Evolutionary conservation across 2,888 invertebrate species (phyloP), one percentile per base, ranked within the genome.

Genomic region (Antitype chi): DNA sequence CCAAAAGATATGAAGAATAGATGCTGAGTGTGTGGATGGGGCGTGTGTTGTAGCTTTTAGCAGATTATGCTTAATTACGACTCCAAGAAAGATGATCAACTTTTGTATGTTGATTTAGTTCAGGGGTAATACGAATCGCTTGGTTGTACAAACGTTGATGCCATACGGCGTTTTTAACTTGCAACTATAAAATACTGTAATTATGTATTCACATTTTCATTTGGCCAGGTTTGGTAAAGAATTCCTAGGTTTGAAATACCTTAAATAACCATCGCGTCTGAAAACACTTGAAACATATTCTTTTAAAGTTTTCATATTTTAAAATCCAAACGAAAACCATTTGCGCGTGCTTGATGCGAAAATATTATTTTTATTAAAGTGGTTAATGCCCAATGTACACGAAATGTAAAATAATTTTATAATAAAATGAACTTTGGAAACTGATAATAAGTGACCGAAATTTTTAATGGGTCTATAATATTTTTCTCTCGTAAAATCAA

Each of bases 401-500:
- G 8, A 28, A 70, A 79, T 53, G 59, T 59, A 38, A 69, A 52
- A 78, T 43, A 8, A 17, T 67, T 62, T 76, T 52, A 38, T 25
- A 53, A 5, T 57, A 57, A 82, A 76, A 77, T 69, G 59, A 72
- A 70, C 55, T 72, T 70, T 63, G 38, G 7, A 63, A 70, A 32
- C 49, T 69, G 13, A 64, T 73, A 78, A 53, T 71, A 28, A 28
- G 15, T 59, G 47, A 28, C 25, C 60, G 49, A 72, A 32, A 60
- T 72, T 66, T 74, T 69, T 80, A 7, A 70, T 55, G 53, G n/a
- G 57, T 53, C 38, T 49, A 60, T 64, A 52, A 55, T 77, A 67
- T 85, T 80, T 62, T 66, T 9, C 25, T 43, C 62, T 59, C 55
- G 49, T 73, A 69, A 80, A 74, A 80, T 84, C 66, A 86, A 74